These are phyloP conservation scores for Oligia strigilis DNA, from an alignment of 2,888 invertebrate species.

Conservation along the genomic window DNA sequence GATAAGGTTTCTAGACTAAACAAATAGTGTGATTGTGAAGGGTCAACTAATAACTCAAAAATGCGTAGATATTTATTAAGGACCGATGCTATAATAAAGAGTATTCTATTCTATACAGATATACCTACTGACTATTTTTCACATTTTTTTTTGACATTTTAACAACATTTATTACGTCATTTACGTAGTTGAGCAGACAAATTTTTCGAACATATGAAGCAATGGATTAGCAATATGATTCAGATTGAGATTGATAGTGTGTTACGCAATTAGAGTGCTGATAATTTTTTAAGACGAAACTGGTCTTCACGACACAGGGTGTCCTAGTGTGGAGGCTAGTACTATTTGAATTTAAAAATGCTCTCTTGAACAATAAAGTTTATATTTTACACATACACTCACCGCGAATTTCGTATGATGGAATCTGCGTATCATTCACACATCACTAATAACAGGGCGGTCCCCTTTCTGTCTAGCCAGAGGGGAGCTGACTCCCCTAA, in stretches of 20 bases:
- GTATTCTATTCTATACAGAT: no score
- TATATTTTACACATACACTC: background rate
- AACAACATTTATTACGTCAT: no score
- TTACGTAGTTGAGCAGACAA: no score
- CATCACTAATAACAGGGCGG: slow-evolving; percentile 20
- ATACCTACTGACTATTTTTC: background rate
- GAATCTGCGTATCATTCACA: slow-evolving; percentile 27
- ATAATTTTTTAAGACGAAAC: background rate
- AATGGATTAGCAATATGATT: no score
- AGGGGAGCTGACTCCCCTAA: slow-evolving; percentile 46
- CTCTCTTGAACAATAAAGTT: background rate
- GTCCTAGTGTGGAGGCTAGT: background rate
- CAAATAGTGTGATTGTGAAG: slow-evolving; percentile 30
- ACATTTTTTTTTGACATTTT: no score
- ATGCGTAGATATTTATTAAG: background rate
- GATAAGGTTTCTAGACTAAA: slow-evolving; percentile 58
- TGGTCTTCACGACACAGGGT: background rate
- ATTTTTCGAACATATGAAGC: no score
- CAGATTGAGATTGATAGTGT: no score
- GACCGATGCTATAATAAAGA: no score
- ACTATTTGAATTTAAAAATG: background rate
- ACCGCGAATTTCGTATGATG: background rate
- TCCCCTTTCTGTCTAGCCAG: slow-evolving; percentile 33
- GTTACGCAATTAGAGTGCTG: background rate
- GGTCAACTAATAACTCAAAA: slow-evolving; percentile 16